Percentiles rank a stretch among this genome's conserved stretches.
These are phyloP conservation scores for Netelia inedita DNA, from an alignment of 2,888 invertebrate genomes.

Conservation along the genomic window DNA sequence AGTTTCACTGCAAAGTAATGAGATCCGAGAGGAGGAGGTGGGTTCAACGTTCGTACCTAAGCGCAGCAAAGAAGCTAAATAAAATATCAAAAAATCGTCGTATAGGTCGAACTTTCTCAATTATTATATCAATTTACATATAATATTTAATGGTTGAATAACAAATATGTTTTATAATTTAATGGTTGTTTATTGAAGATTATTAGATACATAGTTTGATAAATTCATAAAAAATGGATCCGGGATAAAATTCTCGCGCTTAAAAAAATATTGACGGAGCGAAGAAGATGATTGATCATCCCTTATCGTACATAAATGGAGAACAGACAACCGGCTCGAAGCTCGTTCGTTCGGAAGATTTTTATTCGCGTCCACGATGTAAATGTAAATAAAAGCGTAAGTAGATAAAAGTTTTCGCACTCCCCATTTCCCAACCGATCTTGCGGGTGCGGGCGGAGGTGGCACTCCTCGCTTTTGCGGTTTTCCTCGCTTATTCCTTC, in stretches of 20 bases:
- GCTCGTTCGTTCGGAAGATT: conserved; percentile 63
- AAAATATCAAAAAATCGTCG: too few species aligned
- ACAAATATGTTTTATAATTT: too few species aligned
- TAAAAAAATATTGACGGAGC: not conserved
- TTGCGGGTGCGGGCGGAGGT: conserved; percentile 9
- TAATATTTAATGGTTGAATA: too few species aligned
- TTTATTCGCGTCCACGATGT: conserved; percentile 72
- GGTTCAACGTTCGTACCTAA: too few species aligned
- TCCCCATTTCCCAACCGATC: conserved; percentile 25
- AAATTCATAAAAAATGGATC: too few species aligned
- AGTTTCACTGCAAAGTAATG: too few species aligned
- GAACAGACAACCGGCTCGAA: conserved; percentile 3
- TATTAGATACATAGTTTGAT: too few species aligned
- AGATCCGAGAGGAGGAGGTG: too few species aligned
- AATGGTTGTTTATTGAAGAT: too few species aligned
- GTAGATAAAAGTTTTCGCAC: conserved; percentile 68
- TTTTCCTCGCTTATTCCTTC: conserved; percentile 47
- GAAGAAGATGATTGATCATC: conserved; percentile 19
- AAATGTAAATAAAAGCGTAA: conserved; percentile 74
- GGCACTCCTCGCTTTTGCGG: conserved; percentile 50
- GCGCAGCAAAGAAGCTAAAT: too few species aligned
- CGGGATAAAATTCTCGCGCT: conserved; percentile 27
- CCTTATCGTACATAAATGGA: conserved; percentile 57
- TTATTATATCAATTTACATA: too few species aligned
- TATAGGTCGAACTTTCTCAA: too few species aligned